Conservation (phyloP, 2,888 invertebrate species). For the Drosophila cognata region DNA sequence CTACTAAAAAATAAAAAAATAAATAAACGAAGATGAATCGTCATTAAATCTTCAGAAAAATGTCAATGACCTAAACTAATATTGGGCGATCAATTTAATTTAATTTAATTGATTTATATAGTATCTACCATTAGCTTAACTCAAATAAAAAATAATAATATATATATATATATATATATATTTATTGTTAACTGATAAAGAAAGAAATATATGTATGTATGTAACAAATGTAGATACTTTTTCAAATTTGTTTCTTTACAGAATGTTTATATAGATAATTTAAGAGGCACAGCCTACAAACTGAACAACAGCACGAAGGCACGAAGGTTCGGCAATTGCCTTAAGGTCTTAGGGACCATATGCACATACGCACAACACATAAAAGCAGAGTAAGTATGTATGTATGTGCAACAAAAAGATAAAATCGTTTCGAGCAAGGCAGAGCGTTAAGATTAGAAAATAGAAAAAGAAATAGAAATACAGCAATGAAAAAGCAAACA, state of each 20-base stretch:
- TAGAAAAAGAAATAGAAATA: slow-evolving; percentile 28
- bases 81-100: neutral
- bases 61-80: too few relatives aligned
- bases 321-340: slow-evolving; percentile 8
- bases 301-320: slow-evolving; percentile 30
- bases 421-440: slow-evolving; percentile 61
- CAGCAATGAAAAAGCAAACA: slow-evolving; percentile 26
- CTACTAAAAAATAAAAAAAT: neutral
- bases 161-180: neutral
- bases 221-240: neutral
- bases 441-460: slow-evolving; percentile 22
- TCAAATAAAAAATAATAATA: neutral
- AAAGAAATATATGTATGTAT: neutral
- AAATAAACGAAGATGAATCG: neutral
- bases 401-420: slow-evolving; percentile 37
- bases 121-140: neutral
- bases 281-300: slow-evolving; percentile 21
- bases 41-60: neutral
- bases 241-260: neutral
- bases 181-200: neutral
- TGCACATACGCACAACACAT: slow-evolving; percentile 1
- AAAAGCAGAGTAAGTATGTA: neutral
- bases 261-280: slow-evolving; percentile 1
- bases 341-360: slow-evolving; percentile 31
- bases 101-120: neutral